Conservation (phyloP, 1,140 invertebrate genomes). For the Listronotus oregonensis region DNA sequence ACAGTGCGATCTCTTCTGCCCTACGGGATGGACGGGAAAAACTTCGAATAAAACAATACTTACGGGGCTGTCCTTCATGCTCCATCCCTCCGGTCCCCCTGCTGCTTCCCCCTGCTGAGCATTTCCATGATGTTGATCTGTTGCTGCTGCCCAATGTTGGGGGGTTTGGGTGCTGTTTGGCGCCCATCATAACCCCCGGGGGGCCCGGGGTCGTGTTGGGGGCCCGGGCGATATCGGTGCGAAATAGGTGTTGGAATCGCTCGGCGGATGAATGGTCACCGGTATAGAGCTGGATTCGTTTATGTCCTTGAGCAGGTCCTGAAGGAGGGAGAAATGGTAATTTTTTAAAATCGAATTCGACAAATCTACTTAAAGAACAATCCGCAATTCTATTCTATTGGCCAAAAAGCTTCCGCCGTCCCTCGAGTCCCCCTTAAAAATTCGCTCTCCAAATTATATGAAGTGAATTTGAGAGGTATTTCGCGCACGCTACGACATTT, state of each 20-base stretch:
- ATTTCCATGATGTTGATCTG: slow-evolving; percentile 60
- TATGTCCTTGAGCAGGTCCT: slow-evolving; percentile 50
- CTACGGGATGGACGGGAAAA: too few species aligned
- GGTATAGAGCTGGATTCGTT: slow-evolving; percentile 56
- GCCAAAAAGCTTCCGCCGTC: neutral
- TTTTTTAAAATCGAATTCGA: neutral
- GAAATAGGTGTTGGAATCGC: slow-evolving; percentile 65
- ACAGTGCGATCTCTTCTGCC: too few species aligned
- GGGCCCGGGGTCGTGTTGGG: slow-evolving; percentile 50
- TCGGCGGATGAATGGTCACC: slow-evolving; percentile 58
- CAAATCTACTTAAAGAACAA: neutral
- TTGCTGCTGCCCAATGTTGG: slow-evolving; percentile 22
- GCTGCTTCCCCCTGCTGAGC: slow-evolving; percentile 46
- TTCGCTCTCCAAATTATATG: too few species aligned
- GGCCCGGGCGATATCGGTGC: slow-evolving; percentile 69
- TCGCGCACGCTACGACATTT: too few species aligned
- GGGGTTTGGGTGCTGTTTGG: slow-evolving; percentile 16
- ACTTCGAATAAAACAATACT: too few species aligned
- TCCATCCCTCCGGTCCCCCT: slow-evolving; percentile 25
- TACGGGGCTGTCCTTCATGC: slow-evolving; percentile 11
- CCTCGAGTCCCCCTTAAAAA: too few species aligned
- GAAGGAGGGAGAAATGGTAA: too few species aligned
- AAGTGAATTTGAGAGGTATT: too few species aligned
- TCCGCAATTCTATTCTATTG: neutral
- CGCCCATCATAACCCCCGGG: slow-evolving; percentile 13